Conservation (phyloP, 2,888 invertebrate genomes). For the Dione juno region DNA sequence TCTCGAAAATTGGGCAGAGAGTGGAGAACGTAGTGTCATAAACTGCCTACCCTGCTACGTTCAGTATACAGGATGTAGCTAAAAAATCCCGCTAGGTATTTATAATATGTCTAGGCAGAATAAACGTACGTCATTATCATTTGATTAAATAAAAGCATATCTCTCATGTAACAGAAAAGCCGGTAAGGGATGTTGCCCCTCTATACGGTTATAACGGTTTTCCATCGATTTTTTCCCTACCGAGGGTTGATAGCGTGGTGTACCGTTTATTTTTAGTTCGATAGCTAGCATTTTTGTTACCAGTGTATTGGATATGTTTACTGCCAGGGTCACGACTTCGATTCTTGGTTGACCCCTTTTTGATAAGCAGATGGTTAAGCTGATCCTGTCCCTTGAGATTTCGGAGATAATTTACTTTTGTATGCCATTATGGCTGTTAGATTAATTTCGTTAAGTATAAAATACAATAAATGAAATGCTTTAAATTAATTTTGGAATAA, state of each 20-base stretch:
- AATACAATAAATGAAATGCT: too few relatives aligned
- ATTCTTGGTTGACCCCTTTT: neutral
- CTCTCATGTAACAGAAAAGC: conserved; percentile 17
- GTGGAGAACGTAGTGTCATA: too few relatives aligned
- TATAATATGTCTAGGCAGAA: neutral
- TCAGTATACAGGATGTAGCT: too few relatives aligned
- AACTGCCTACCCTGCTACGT: too few relatives aligned
- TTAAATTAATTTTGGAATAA: too few relatives aligned
- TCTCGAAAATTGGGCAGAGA: too few relatives aligned
- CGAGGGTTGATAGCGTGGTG: conserved; percentile 22
- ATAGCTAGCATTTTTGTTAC: neutral
- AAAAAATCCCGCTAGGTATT: too few relatives aligned
- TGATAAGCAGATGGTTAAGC: neutral
- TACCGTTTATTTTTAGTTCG: conserved; percentile 25
- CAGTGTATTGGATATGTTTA: neutral
- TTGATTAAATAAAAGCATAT: conserved; percentile 12
- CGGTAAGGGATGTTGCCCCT: conserved; percentile 21
- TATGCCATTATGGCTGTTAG: neutral
- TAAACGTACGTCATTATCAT: neutral
- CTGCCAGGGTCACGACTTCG: neutral
- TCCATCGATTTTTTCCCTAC: conserved; percentile 36
- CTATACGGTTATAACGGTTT: conserved; percentile 35
- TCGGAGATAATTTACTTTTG: neutral
- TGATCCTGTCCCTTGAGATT: neutral
- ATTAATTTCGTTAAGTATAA: neutral